Evolutionary conservation across 2,888 invertebrate species (phyloP), one percentile per base, ranked within the genome.

Genomic region (Aproaerema taeniolella): DNA sequence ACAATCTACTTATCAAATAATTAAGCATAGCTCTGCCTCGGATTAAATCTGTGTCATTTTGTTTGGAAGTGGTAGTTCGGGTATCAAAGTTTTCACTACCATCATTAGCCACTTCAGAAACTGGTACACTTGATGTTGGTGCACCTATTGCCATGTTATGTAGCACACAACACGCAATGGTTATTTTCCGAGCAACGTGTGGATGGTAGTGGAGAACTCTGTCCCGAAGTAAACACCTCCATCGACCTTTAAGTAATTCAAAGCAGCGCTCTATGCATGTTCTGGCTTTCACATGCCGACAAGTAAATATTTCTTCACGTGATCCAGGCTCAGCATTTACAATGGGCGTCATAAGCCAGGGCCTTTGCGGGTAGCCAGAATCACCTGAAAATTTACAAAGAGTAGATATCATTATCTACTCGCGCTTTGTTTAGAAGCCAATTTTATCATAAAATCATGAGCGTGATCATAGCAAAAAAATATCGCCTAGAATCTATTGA

Each of bases 231-330:
- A 53, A 43, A 40, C 55, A 55, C 17, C 52, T 51, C 50, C 51
- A 54, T 12, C 50, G 47, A 16, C 47, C 20, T 29, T 51, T 51
- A 1, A 53, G 42, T 12, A 52, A 20, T 1, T 50, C 55, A 41
- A 53, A 50, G 13, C 49, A 51, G 7, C 50, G 52, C 15, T 55
- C 53, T 31, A 55, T 50, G 9, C 47, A 42, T 24, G 46, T 51
- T 16, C 52, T 31, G 1, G 52, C 46, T 43, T 46, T 39, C 1
- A 47, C 25, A 30, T 56, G 52, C 0, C 44, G 31, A 1, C 9
- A 25, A 7, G 47, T 58, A 14, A 53, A 56, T 12, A 16, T 10
- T 10, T 52, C 52, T 39, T 53, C 51, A 9, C 25, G 31, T 16
- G 54, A 49, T 4, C 46, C 51, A 17, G 45, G 44, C 4, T 9